Conservation (phyloP, 2,888 invertebrate species). For the Euproctis similis region DNA sequence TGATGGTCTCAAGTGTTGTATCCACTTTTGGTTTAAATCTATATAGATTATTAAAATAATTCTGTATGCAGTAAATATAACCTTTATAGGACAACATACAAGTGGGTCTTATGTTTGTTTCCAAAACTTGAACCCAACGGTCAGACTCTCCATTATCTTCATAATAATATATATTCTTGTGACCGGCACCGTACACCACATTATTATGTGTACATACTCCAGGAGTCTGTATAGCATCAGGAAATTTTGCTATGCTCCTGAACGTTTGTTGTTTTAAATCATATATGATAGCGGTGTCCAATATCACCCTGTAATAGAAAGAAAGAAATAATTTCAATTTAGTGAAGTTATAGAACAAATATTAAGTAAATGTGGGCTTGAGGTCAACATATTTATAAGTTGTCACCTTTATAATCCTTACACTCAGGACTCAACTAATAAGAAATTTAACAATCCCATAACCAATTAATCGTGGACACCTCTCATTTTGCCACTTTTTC, state of each 20-base stretch:
- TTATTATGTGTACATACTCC: conserved; percentile 47
- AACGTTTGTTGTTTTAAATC: conserved; percentile 43
- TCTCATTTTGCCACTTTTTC: no score
- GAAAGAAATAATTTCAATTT: no score
- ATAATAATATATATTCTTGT: conserved; percentile 47
- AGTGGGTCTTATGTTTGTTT: conserved; percentile 37
- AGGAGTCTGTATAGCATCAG: conserved; percentile 55
- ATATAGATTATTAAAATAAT: conserved; percentile 45
- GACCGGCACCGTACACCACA: conserved; percentile 43
- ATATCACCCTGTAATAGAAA: conserved; percentile 44
- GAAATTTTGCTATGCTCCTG: conserved; percentile 43
- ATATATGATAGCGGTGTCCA: conserved; percentile 45
- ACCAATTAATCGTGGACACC: no score
- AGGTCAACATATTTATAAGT: no score
- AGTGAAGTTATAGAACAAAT: no score
- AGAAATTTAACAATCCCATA: no score
- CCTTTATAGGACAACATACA: conserved; percentile 45
- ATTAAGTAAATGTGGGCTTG: no score
- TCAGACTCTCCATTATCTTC: conserved; percentile 33
- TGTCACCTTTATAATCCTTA: no score
- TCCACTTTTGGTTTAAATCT: conserved; percentile 47
- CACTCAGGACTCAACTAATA: no score
- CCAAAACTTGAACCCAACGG: conserved; percentile 33
- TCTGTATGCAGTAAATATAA: conserved; percentile 54
- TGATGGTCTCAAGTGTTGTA: conserved; percentile 30